phyloP scores from a whole-genome alignment of 2,797 vertebrate species.

The Labeo calbasu region DNA sequence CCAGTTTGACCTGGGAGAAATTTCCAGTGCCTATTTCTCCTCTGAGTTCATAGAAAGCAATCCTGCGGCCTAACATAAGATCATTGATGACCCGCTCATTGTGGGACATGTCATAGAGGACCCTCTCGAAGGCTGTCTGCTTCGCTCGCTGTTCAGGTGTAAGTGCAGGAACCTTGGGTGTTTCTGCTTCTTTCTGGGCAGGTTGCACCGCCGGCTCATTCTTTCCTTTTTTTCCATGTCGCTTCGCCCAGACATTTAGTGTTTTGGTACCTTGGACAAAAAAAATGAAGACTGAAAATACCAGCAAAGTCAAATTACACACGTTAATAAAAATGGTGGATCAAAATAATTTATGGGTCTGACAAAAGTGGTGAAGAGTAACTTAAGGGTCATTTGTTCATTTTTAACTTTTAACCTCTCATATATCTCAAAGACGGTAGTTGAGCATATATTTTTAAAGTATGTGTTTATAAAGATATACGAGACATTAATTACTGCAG shows the following conservation, averaged over 20 bases:
- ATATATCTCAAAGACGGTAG: background rate
- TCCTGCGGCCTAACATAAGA: conserved; percentile 72
- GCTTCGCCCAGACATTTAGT: conserved; percentile 65
- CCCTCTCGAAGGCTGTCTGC: conserved; percentile 74
- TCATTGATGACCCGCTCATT: conserved; percentile 72
- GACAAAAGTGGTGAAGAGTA: background rate
- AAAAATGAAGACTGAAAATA: background rate
- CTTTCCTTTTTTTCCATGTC: conserved; percentile 65
- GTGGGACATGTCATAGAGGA: conserved; percentile 79
- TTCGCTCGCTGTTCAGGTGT: conserved; percentile 66
- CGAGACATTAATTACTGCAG: background rate
- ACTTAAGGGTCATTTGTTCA: background rate
- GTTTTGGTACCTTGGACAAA: conserved; percentile 64
- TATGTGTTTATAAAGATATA: background rate
- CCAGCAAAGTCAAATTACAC: background rate
- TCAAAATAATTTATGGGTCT: background rate
- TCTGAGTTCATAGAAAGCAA: conserved; percentile 81
- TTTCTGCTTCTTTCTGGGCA: conserved; percentile 23
- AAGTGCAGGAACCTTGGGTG: conserved; percentile 60
- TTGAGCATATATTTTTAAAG: background rate
- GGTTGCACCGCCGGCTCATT: conserved; percentile 49
- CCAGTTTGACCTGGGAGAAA: conserved; percentile 80
- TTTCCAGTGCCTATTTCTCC: conserved; percentile 80
- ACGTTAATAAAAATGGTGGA: background rate
- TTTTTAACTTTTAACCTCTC: background rate